Evolutionary conservation across 2,888 invertebrate species (phyloP).

Genomic region (Heteromyza rotundicornis): DNA sequence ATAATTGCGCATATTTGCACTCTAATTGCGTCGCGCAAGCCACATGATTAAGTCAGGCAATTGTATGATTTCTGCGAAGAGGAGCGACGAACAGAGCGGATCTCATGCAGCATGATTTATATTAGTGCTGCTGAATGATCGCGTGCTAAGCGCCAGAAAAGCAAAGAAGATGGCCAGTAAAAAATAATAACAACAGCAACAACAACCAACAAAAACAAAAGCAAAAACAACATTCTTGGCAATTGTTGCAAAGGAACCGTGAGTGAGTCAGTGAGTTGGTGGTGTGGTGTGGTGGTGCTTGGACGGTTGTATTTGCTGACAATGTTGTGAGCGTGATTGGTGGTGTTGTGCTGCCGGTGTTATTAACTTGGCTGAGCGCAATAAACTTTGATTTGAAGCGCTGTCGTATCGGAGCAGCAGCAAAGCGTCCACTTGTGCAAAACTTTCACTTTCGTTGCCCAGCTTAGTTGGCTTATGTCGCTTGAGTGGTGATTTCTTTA

Average conservation of each 20-base stretch:
- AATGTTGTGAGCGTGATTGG: background rate
- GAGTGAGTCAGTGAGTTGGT: too few species aligned
- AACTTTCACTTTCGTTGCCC: too few species aligned
- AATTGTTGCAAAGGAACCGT: background rate
- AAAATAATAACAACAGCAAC: too few species aligned
- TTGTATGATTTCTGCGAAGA: slow-evolving; percentile 6
- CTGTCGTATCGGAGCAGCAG: too few species aligned
- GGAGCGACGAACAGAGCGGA: background rate
- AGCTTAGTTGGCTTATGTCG: too few species aligned
- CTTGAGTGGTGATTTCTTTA: too few species aligned
- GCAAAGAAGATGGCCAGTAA: too few species aligned
- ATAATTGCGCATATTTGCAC: slow-evolving; percentile 30
- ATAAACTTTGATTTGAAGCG: too few species aligned
- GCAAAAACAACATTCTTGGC: background rate
- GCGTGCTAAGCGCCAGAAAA: background rate
- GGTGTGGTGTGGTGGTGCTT: background rate
- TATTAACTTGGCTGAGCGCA: background rate
- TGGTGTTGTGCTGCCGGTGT: background rate
- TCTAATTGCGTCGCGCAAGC: slow-evolving; percentile 35
- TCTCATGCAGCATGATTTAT: background rate
- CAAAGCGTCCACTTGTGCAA: too few species aligned
- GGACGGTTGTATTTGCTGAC: background rate
- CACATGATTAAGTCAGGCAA: slow-evolving; percentile 27
- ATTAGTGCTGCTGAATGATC: too few species aligned
- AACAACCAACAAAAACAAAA: background rate